These are phyloP conservation scores for Polyommatus iphigenia DNA, from an alignment of 2,888 invertebrate species.

Conservation along the genomic window DNA sequence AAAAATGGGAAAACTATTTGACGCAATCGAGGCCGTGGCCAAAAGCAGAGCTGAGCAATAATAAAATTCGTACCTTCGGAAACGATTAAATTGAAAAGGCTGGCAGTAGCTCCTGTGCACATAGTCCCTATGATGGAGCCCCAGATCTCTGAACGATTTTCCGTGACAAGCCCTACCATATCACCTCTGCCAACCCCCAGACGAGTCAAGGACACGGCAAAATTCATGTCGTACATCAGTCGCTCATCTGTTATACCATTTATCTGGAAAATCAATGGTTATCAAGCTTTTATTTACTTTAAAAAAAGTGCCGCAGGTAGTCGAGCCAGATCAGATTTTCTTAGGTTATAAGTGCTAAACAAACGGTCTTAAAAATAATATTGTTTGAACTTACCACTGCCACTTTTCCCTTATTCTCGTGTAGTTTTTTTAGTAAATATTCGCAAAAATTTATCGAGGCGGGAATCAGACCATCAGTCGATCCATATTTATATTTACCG, in stretches of 20 bases:
- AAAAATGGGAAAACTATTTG: too few species aligned
- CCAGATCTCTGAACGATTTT: slow-evolving; percentile 60
- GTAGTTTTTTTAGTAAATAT: slow-evolving; percentile 51
- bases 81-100: slow-evolving; percentile 54
- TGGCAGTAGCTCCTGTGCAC: slow-evolving; percentile 55
- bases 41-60: too few species aligned
- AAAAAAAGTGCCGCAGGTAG: too few species aligned
- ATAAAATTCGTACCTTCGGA: slow-evolving; percentile 49
- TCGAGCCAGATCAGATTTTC: too few species aligned
- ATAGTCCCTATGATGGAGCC: slow-evolving; percentile 53
- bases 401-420: slow-evolving; percentile 45
- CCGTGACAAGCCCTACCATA: slow-evolving; percentile 57
- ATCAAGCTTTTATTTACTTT: too few species aligned
- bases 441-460: slow-evolving; percentile 58
- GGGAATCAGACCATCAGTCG: slow-evolving; percentile 48
- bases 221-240: slow-evolving; percentile 53
- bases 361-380: background rate
- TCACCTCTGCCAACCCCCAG: slow-evolving; percentile 64
- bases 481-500: slow-evolving; percentile 59
- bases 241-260: slow-evolving; percentile 56
- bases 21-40: too few species aligned
- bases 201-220: slow-evolving; percentile 61
- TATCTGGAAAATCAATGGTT: slow-evolving; percentile 51
- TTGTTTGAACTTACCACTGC: slow-evolving; percentile 52
- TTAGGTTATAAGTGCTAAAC: too few species aligned